These are phyloP conservation scores for Sarcophaga subvicina DNA, from an alignment of 2,888 invertebrate genomes.

Conservation along the genomic window DNA sequence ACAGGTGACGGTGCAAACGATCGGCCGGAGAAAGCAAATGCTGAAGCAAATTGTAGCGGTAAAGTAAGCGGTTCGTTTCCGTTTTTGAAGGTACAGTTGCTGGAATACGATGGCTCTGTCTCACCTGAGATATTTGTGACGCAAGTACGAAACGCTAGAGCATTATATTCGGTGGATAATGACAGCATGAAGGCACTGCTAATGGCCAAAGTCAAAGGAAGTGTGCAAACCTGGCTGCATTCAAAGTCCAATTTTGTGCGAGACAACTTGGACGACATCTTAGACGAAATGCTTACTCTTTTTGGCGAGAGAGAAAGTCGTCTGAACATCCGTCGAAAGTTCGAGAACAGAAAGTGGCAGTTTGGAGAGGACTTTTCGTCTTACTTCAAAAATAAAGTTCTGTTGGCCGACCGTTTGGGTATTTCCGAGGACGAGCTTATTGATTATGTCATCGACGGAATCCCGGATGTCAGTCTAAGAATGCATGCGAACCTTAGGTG, in stretches of 20 bases:
- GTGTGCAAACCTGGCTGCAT: conserved; percentile 38
- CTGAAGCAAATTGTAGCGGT: too few relatives aligned
- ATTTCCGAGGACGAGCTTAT: too few relatives aligned
- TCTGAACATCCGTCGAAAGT: too few relatives aligned
- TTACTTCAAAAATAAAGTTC: too few relatives aligned
- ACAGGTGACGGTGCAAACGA: too few relatives aligned
- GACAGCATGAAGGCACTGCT: conserved; percentile 12
- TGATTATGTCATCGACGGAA: too few relatives aligned
- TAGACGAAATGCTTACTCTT: not conserved
- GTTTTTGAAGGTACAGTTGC: conserved; percentile 22
- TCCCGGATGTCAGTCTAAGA: too few relatives aligned
- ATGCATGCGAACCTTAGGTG: not conserved
- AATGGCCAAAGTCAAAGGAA: conserved; percentile 51
- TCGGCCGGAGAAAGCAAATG: too few relatives aligned
- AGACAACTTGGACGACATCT: not conserved
- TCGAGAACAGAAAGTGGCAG: too few relatives aligned
- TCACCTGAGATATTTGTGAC: conserved; percentile 20
- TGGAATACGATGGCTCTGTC: conserved; percentile 34
- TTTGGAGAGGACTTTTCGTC: too few relatives aligned
- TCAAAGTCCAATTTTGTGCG: conserved; percentile 34
- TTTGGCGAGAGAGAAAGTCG: too few relatives aligned
- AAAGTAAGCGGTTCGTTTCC: not conserved
- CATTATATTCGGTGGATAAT: not conserved
- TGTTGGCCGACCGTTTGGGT: too few relatives aligned
- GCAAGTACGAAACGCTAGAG: conserved; percentile 13